Evolutionary conservation across 2,113 vertebrate species (phyloP).

Genomic region (Charina bottae): DNA sequence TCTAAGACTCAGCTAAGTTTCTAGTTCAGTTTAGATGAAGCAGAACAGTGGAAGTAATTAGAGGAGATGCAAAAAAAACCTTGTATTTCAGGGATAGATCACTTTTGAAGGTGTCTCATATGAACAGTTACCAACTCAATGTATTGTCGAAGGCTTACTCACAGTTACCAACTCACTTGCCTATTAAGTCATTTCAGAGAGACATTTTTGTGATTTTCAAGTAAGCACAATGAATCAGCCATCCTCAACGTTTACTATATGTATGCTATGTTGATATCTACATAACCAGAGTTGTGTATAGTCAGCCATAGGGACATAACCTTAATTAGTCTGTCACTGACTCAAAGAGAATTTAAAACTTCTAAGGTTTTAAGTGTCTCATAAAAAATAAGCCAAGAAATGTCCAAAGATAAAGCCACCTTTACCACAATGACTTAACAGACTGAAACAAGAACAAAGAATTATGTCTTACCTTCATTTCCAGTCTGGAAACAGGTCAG

Average conservation of each 20-base stretch:
- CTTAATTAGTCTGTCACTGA: neutral
- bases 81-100: neutral
- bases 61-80: neutral
- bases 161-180: neutral
- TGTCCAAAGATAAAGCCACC: neutral
- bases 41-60: neutral
- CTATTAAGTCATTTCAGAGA: neutral
- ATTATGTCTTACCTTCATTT: neutral
- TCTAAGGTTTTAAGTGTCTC: neutral
- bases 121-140: accelerated
- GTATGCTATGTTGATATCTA: neutral
- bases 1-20: neutral
- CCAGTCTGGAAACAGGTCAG: neutral
- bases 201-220: neutral
- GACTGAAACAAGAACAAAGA: neutral
- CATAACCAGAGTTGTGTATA: neutral
- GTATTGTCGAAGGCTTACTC: too few species aligned
- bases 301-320: neutral
- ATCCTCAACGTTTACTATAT: neutral
- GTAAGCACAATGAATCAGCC: neutral
- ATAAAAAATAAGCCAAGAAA: neutral
- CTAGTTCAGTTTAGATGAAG: neutral
- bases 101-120: neutral
- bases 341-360: neutral
- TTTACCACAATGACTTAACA: neutral